These are phyloP conservation scores for Burhinus bistriatus DNA, from an alignment of 2,113 vertebrate genomes.

Conservation along the genomic window DNA sequence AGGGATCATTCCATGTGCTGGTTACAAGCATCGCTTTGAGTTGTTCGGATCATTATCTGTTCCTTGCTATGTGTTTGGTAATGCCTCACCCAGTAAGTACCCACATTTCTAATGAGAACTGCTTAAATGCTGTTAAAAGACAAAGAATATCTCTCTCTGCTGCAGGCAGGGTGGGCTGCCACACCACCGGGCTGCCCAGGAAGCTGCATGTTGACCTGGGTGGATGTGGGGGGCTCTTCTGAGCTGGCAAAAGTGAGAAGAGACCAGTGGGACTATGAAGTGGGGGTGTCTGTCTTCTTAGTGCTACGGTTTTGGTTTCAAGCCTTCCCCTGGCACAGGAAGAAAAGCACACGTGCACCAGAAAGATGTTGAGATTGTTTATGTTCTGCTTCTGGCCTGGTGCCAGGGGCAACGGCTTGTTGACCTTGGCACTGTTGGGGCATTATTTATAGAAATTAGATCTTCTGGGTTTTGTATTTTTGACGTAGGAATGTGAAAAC, in stretches of 20 bases:
- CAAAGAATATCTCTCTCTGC: not conserved
- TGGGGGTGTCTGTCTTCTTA: not conserved
- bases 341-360: not conserved
- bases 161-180: not conserved
- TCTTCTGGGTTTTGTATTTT: conserved; percentile 39
- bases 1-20: not conserved
- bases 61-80: not conserved
- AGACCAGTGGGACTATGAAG: not conserved
- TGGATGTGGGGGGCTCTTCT: not conserved
- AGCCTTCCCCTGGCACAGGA: not conserved
- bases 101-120: not conserved
- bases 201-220: not conserved
- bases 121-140: not conserved
- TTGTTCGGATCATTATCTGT: not conserved
- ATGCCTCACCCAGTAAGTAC: not conserved
- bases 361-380: conserved; percentile 25
- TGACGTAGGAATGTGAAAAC: conserved; percentile 4
- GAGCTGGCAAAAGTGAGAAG: not conserved
- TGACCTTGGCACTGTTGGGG: conserved; percentile 18
- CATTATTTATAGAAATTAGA: conserved; percentile 32
- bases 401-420: not conserved
- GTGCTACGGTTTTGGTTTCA: not conserved
- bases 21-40: not conserved
- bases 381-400: not conserved
- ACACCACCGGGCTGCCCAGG: not conserved